Conservation (phyloP, 2,113 vertebrate species). For the Nibea coibor region DNA sequence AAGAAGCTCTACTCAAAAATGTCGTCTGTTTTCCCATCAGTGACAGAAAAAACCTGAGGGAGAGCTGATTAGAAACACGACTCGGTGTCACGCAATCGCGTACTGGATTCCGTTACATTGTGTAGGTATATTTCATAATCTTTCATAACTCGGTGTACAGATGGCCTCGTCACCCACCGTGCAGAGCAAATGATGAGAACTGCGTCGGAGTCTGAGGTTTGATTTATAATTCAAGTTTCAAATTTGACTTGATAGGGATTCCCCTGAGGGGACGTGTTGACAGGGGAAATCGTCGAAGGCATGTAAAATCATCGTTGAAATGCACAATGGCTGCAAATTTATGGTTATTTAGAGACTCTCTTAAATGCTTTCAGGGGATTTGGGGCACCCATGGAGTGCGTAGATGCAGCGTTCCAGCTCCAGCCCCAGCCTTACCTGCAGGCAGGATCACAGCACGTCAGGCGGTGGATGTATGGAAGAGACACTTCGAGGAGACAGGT, state of each 20-base stretch:
- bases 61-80: conserved; percentile 6
- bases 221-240: neutral
- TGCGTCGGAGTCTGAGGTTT: no score
- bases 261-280: neutral
- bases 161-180: neutral
- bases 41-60: neutral
- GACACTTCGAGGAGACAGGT: conserved; percentile 83
- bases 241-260: neutral
- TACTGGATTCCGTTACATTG: neutral
- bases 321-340: neutral
- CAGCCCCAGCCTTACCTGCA: conserved; percentile 46
- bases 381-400: conserved; percentile 12
- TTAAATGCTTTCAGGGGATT: conserved; percentile 38
- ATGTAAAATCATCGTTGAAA: neutral
- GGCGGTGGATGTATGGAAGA: conserved; percentile 85
- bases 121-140: neutral
- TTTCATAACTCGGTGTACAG: neutral
- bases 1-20: neutral
- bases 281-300: neutral
- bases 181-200: neutral
- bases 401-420: conserved; percentile 42
- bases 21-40: neutral
- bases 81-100: neutral
- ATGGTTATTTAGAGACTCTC: neutral
- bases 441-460: conserved; percentile 71